Conservation (phyloP, 1,140 invertebrate genomes). For the Megalopta genalis region DNA sequence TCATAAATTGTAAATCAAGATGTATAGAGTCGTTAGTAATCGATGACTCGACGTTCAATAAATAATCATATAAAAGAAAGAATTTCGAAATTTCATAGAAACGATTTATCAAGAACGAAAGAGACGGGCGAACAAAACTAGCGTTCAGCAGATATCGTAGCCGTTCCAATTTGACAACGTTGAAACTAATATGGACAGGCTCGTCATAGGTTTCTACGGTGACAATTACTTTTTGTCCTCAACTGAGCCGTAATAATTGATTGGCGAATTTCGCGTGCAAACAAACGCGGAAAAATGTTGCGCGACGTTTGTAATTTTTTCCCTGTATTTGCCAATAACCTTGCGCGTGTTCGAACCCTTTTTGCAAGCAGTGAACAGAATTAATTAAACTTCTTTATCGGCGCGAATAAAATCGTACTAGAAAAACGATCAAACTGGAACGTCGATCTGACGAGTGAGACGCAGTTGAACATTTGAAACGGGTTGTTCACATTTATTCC, state of each 20-base stretch:
- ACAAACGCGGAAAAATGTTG: background rate
- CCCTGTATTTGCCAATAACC: background rate
- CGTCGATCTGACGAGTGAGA: background rate
- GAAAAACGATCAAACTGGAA: background rate
- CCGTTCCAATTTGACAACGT: conserved; percentile 14
- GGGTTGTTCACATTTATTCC: background rate
- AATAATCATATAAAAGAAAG: too few relatives aligned
- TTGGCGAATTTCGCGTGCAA: conserved; percentile 15
- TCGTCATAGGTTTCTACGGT: background rate
- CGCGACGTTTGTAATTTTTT: background rate
- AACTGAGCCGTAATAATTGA: conserved; percentile 21
- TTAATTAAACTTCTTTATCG: too few relatives aligned
- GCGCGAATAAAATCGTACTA: background rate
- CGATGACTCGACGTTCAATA: too few relatives aligned
- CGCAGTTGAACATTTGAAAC: background rate
- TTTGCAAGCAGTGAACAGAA: too few relatives aligned
- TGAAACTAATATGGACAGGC: conserved; percentile 7
- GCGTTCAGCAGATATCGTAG: background rate
- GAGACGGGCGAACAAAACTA: too few relatives aligned
- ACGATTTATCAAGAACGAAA: background rate
- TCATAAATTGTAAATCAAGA: too few relatives aligned
- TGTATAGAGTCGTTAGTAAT: too few relatives aligned
- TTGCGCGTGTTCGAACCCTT: too few relatives aligned
- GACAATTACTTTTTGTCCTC: conserved; percentile 23
- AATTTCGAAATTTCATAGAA: background rate